A percentile compares a stretch with the other conserved stretches of the same genome.
phyloP scores from a whole-genome alignment of 2,113 vertebrate species.

The Onychostruthus taczanowskii region DNA sequence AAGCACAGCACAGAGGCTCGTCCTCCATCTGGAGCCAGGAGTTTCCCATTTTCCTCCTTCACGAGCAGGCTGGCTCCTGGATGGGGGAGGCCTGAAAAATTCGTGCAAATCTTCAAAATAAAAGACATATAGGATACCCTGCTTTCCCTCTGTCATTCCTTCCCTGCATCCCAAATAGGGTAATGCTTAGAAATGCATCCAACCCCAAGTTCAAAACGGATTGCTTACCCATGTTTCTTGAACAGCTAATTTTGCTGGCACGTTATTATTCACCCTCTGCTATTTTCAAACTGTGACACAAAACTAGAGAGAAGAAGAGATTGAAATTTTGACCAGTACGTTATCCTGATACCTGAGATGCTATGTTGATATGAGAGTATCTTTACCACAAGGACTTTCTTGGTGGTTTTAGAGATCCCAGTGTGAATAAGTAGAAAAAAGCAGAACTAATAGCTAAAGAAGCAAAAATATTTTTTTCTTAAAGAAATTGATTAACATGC shows the following conservation, averaged over 20 bases:
- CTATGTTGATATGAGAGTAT: slow-evolving; percentile 18
- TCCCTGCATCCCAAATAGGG: not conserved
- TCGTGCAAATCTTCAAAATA: not conserved
- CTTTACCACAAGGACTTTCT: slow-evolving; percentile 56
- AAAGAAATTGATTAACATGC: slow-evolving; percentile 63
- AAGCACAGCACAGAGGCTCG: accelerated
- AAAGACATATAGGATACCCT: not conserved
- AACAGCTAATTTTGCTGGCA: slow-evolving; percentile 35
- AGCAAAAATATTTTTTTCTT: slow-evolving; percentile 51
- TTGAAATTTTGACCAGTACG: slow-evolving; percentile 39
- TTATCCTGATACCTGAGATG: slow-evolving; percentile 43
- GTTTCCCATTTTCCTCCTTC: not conserved
- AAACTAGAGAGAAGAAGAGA: slow-evolving; percentile 55
- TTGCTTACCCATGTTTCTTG: slow-evolving; percentile 18
- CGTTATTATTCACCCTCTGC: slow-evolving; percentile 34
- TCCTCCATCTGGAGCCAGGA: not conserved
- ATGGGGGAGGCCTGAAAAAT: not conserved
- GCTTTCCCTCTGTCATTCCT: not conserved
- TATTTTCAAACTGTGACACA: slow-evolving; percentile 49
- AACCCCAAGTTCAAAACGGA: not conserved
- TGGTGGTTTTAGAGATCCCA: slow-evolving; percentile 63
- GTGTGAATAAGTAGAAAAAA: slow-evolving; percentile 40
- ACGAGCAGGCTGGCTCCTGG: not conserved
- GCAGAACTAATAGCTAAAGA: slow-evolving; percentile 35
- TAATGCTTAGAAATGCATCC: not conserved